Percentiles rank a stretch among this genome's conserved stretches.
Evolutionary conservation across 2,113 vertebrate species (phyloP).

Genomic region (Euleptes europaea): DNA sequence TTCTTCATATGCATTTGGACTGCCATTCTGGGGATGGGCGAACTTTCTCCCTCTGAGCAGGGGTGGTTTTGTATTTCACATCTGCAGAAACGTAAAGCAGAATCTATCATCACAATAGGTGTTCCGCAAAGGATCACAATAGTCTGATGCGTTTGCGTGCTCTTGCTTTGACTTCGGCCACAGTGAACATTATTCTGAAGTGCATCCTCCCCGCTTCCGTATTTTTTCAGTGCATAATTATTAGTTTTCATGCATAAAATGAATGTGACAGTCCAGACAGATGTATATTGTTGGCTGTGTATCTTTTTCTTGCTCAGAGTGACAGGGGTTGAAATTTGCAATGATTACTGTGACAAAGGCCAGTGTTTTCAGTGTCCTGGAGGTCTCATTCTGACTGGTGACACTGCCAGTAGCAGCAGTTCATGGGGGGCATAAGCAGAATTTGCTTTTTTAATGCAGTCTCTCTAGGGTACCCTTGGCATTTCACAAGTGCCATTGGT

Average conservation of each 20-base stretch:
- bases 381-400: constrained; percentile 45
- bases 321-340: constrained; percentile 49
- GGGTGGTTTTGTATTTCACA: constrained; percentile 32
- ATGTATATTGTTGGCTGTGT: constrained; percentile 59
- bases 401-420: constrained; percentile 21
- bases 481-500: constrained; percentile 15
- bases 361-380: constrained; percentile 15
- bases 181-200: constrained; percentile 29
- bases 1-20: background rate
- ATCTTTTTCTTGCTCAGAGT: constrained; percentile 29
- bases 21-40: constrained; percentile 7
- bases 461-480: constrained; percentile 12
- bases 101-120: constrained; percentile 39
- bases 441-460: constrained; percentile 51
- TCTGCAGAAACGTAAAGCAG: constrained; percentile 49
- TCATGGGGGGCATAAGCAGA: constrained; percentile 1
- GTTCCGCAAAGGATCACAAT: constrained; percentile 36
- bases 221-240: constrained; percentile 46
- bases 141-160: background rate
- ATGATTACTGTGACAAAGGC: constrained; percentile 51
- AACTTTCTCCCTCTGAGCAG: constrained; percentile 4
- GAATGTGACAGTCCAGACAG: constrained; percentile 55
- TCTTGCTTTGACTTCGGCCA: constrained; percentile 14
- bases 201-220: background rate
- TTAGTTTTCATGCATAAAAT: constrained; percentile 55